These are phyloP conservation scores for Onychostruthus taczanowskii DNA, from an alignment of 2,113 vertebrate genomes.

Conservation along the genomic window DNA sequence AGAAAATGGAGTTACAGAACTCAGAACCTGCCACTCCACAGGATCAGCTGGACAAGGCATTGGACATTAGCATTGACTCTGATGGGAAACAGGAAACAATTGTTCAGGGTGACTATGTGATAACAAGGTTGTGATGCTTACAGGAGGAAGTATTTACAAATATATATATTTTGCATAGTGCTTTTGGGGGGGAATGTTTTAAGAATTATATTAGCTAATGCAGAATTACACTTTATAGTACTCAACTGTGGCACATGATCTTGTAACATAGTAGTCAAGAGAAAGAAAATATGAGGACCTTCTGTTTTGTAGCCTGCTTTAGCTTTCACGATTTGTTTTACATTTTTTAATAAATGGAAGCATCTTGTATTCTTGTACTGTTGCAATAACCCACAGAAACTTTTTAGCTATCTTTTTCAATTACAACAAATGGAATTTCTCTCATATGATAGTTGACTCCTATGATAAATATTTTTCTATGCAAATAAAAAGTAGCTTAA, in stretches of 20 bases:
- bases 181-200: slow-evolving; percentile 15
- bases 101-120: slow-evolving; percentile 73
- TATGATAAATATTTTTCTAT: slow-evolving; percentile 76
- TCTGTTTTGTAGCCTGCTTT: slow-evolving; percentile 72
- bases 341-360: slow-evolving; percentile 73
- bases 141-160: not conserved
- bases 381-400: slow-evolving; percentile 70
- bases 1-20: slow-evolving; percentile 50
- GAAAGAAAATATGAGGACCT: slow-evolving; percentile 46
- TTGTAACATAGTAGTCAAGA: slow-evolving; percentile 59
- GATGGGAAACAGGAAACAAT: slow-evolving; percentile 56
- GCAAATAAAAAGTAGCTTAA: slow-evolving; percentile 69
- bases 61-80: slow-evolving; percentile 53
- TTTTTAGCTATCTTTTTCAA: slow-evolving; percentile 79
- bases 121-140: slow-evolving; percentile 75
- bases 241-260: slow-evolving; percentile 59
- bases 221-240: slow-evolving; percentile 60
- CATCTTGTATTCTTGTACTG: slow-evolving; percentile 78
- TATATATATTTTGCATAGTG: slow-evolving; percentile 66
- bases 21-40: slow-evolving; percentile 43
- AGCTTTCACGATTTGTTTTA: slow-evolving; percentile 72
- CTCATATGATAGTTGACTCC: slow-evolving; percentile 67
- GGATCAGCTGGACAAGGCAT: not conserved
- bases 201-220: slow-evolving; percentile 54
- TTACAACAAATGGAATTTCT: slow-evolving; percentile 72